phyloP scores from a whole-genome alignment of 2,797 vertebrate genomes.

The Limosa lapponica region DNA sequence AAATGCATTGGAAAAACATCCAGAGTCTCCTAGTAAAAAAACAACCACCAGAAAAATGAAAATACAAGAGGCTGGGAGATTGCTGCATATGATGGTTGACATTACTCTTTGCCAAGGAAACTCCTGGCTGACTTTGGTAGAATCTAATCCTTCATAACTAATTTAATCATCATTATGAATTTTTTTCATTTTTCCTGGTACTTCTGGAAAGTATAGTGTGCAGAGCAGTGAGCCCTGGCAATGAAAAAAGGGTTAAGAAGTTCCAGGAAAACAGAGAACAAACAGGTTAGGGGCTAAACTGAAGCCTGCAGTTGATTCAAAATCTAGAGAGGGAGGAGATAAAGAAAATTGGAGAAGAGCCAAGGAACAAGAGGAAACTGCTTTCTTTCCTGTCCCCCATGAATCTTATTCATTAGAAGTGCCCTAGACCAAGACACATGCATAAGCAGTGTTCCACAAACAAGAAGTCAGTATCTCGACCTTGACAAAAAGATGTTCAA shows the following conservation, averaged over 20 bases:
- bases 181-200: not conserved
- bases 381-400: not conserved
- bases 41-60: not conserved
- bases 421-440: not conserved
- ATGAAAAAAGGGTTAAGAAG: not conserved
- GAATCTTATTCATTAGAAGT: not conserved
- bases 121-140: not conserved
- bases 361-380: not conserved
- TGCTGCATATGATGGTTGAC: not conserved
- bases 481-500: not conserved
- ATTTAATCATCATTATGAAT: not conserved
- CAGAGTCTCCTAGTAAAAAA: not conserved
- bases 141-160: not conserved
- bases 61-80: not conserved
- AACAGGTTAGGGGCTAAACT: not conserved
- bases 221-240: not conserved
- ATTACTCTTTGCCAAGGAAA: not conserved
- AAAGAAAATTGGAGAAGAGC: not conserved
- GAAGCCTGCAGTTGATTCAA: not conserved
- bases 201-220: not conserved
- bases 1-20: not conserved
- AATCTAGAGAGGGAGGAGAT: not conserved
- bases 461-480: not conserved
- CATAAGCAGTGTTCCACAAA: not conserved
- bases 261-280: not conserved